phyloP scores from a whole-genome alignment of 2,888 invertebrate genomes.

The Hedya salicella region DNA sequence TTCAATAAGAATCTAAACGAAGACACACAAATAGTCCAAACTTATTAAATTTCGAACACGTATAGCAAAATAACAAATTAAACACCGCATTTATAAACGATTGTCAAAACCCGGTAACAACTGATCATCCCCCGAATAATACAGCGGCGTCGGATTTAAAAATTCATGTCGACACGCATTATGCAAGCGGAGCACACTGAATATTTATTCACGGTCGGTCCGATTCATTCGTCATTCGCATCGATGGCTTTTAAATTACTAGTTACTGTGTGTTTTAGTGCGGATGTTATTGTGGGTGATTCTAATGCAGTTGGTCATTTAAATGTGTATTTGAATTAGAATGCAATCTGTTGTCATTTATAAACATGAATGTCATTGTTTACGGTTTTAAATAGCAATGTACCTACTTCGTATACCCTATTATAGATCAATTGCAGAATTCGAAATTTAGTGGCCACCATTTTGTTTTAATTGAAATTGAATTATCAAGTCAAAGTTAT shows the following conservation, averaged over 20 bases:
- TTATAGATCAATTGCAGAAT: too few relatives aligned
- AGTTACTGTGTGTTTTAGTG: slow-evolving; percentile 72
- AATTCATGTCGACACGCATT: slow-evolving; percentile 35
- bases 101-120: slow-evolving; percentile 13
- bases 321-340: background rate
- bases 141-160: slow-evolving; percentile 21
- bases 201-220: slow-evolving; percentile 17
- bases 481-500: too few relatives aligned
- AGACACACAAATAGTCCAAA: background rate
- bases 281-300: slow-evolving; percentile 71
- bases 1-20: too few relatives aligned
- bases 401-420: too few relatives aligned
- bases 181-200: slow-evolving; percentile 27
- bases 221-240: slow-evolving; percentile 11
- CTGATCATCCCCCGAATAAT: slow-evolving; percentile 35
- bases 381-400: too few relatives aligned
- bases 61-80: background rate
- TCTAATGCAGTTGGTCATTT: slow-evolving; percentile 4
- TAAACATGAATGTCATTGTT: too few relatives aligned
- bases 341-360: too few relatives aligned
- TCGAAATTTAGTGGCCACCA: too few relatives aligned
- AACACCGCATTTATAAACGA: background rate
- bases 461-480: too few relatives aligned
- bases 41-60: background rate
- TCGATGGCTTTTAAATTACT: slow-evolving; percentile 20